Evolutionary conservation across 2,113 vertebrate species (phyloP).

Genomic region (Grallaria varia): DNA sequence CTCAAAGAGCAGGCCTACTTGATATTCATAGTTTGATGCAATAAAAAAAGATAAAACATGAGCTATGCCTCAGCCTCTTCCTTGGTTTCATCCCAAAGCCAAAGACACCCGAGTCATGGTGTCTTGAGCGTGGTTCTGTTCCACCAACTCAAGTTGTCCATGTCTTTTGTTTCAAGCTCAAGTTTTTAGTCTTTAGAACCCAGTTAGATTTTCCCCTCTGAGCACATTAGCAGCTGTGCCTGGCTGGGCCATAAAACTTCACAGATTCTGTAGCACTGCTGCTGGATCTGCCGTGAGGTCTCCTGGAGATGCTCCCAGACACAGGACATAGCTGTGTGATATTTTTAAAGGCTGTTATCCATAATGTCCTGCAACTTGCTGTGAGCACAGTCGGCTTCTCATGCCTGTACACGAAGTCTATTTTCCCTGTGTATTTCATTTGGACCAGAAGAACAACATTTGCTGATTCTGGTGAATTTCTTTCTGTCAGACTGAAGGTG

Average conservation of each 20-base stretch:
- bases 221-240: background rate
- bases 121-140: background rate
- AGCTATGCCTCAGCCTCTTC: background rate
- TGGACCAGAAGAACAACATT: background rate
- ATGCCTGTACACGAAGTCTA: accelerated
- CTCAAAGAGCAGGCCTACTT: background rate
- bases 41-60: background rate
- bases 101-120: background rate
- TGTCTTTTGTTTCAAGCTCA: background rate
- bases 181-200: background rate
- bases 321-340: background rate
- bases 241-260: background rate
- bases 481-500: background rate
- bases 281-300: background rate
- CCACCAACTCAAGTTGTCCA: background rate
- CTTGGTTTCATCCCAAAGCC: background rate
- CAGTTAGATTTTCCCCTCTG: background rate
- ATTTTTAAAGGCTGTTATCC: background rate
- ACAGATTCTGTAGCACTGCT: background rate
- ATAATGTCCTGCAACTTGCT: background rate
- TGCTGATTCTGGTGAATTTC: background rate
- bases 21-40: background rate
- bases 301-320: background rate
- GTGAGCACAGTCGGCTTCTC: background rate
- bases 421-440: background rate